Evolutionary conservation across 2,797 vertebrate genomes (phyloP).

Genomic region (Phrynocephalus forsythii): DNA sequence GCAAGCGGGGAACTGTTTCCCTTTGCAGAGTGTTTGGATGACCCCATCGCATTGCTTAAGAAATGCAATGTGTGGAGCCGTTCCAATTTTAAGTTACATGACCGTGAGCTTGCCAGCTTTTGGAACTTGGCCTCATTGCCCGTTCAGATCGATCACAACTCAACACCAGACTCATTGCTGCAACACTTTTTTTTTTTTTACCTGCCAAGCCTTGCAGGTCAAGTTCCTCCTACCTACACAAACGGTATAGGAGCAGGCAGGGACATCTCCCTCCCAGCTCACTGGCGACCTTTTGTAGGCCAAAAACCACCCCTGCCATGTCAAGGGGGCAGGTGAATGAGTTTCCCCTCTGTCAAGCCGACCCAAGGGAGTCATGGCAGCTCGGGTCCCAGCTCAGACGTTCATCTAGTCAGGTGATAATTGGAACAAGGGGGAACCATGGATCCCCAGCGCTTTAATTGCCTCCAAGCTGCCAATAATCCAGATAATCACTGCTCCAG

Average conservation of each 20-base stretch:
- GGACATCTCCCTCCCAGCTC: too few species aligned
- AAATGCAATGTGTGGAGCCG: not conserved
- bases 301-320: not conserved
- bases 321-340: not conserved
- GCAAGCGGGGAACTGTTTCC: too few species aligned
- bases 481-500: slow-evolving; percentile 15
- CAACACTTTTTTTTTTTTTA: too few species aligned
- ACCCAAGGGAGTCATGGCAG: not conserved
- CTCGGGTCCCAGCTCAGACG: slow-evolving; percentile 6
- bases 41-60: too few species aligned
- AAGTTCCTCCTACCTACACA: too few species aligned
- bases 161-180: too few species aligned
- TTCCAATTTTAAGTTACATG: not conserved
- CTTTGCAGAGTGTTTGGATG: not conserved
- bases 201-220: not conserved
- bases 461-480: slow-evolving; percentile 32
- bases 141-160: too few species aligned
- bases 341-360: not conserved
- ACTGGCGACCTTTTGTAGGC: not conserved
- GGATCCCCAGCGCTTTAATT: not conserved
- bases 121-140: not conserved
- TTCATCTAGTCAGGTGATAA: not conserved
- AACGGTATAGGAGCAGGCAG: too few species aligned
- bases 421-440: not conserved
- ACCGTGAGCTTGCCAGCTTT: not conserved